Evolutionary conservation across 2,888 invertebrate genomes (phyloP).

Genomic region (Agrochola litura): DNA sequence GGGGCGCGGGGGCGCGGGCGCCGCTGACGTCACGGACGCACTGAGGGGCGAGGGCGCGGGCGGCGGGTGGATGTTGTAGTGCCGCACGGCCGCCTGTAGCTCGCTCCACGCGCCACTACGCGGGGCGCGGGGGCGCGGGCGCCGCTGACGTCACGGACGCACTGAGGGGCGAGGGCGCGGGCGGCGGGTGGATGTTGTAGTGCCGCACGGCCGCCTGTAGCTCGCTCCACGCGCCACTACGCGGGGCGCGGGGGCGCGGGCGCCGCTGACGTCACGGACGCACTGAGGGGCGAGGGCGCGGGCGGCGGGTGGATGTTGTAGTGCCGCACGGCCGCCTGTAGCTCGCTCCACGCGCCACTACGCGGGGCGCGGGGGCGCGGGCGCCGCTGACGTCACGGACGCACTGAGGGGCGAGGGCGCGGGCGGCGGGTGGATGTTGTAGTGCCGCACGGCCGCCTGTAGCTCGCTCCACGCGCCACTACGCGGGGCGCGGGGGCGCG

Average conservation of each 20-base stretch:
- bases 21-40: no score
- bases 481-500: slow-evolving; percentile 12
- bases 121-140: not conserved
- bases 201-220: not conserved
- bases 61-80: no score
- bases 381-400: slow-evolving; percentile 2
- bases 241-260: slow-evolving; percentile 12
- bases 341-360: no score
- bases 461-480: no score
- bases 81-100: no score
- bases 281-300: slow-evolving; percentile 38
- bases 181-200: not conserved
- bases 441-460: not conserved
- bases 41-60: no score
- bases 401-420: not conserved
- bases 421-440: not conserved
- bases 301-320: slow-evolving; percentile 94
- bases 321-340: slow-evolving; percentile 96
- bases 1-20: no score
- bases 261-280: not conserved
- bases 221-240: no score
- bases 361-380: slow-evolving; percentile 3
- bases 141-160: slow-evolving; percentile 6
- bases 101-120: no score
- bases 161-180: not conserved